Base-by-base conservation (phyloP, 2,888 invertebrate species). In the Andrena minutula region DNA sequence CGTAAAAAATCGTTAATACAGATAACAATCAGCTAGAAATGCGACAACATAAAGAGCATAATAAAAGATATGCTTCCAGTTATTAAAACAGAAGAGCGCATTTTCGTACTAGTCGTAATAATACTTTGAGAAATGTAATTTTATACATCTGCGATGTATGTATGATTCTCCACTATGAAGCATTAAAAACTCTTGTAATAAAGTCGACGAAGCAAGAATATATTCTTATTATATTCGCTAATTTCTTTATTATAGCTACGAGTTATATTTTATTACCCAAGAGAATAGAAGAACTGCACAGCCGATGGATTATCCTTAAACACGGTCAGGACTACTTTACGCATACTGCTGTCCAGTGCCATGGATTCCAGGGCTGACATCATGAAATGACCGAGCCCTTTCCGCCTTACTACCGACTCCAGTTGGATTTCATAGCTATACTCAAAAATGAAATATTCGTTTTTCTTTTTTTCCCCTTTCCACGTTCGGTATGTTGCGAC, bases 341-440 rank as follows among this genome's bases (percentile, higher is more conserved):
- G 95, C 97, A 98, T 97, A 88, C 95, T 95, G 90, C 96, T 96
- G 80, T 96, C 95, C 90, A 94, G 95, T 63, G 97, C 98, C 77
- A 98, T 95, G 70, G 95, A 94, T 94, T 98, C 98, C 84, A 98
- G 94, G 85, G 97, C 95, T 90, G 96, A 95, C 95, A 98, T 96
- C 94, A 98, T 95, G 91, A 97, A 97, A 92, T 96, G 96, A 4
- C 98, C 98, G 60, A 98, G 95, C 10, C 98, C 98, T 93, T 97
- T 97, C 80, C 97, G 95, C 83, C 97, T 96, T 41, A 96, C 95
- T 10, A 94, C 94, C 69, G 95, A 94, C 91, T 97, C 97, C 87
- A 98, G 95, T 94, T 99, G 98, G 84, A 98, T 95, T 94, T 98
- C 98, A 94, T 98, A 99, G 93, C 98, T 98, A 90, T 68, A 94